A percentile compares a stretch with the other conserved stretches of the same genome.
phyloP scores from a whole-genome alignment of 1,140 invertebrate genomes.

The Alviniconcha marisindica region DNA sequence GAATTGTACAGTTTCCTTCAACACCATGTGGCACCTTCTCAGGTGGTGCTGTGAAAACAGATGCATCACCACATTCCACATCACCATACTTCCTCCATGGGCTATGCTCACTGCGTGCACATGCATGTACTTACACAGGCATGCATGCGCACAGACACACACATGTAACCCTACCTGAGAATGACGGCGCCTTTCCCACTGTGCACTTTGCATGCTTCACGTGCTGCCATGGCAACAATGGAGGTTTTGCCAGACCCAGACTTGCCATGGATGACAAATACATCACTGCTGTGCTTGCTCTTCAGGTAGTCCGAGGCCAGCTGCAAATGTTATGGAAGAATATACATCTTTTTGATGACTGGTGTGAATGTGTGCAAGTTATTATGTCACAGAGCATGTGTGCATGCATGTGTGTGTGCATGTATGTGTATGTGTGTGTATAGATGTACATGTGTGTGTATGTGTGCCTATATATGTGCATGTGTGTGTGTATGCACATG shows the following conservation, averaged over 20 bases:
- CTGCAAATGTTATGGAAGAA: too few relatives aligned
- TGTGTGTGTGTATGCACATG: too few relatives aligned
- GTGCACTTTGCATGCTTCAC: neutral
- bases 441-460: too few relatives aligned
- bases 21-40: neutral
- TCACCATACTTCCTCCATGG: neutral
- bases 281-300: neutral
- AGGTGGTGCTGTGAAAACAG: neutral
- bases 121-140: too few relatives aligned
- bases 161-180: conserved; percentile 53
- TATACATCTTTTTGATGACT: too few relatives aligned
- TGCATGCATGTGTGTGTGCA: too few relatives aligned
- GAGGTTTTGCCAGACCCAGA: conserved; percentile 72
- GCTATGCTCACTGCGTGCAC: neutral
- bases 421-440: too few relatives aligned
- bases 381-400: too few relatives aligned
- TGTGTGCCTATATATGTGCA: too few relatives aligned
- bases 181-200: conserved; percentile 46
- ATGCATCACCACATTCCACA: neutral
- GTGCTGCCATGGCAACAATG: conserved; percentile 63
- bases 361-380: too few relatives aligned
- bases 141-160: too few relatives aligned
- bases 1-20: too few relatives aligned
- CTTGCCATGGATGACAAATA: conserved; percentile 62
- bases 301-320: conserved; percentile 56